Percentiles rank a stretch among this genome's conserved stretches.
phyloP scores from a whole-genome alignment of 1,140 invertebrate species.

The Gryllus bimaculatus region DNA sequence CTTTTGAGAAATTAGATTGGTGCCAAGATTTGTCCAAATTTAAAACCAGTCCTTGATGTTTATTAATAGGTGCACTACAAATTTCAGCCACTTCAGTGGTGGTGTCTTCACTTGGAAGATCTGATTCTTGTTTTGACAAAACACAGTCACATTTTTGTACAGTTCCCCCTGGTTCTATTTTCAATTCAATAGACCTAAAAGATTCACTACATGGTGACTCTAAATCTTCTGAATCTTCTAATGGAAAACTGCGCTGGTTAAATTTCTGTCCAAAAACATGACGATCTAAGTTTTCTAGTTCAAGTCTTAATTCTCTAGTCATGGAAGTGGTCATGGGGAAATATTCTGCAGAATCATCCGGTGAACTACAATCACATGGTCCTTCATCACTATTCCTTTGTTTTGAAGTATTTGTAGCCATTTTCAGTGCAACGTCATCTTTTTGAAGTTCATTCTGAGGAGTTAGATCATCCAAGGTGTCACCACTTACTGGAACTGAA shows the following conservation, averaged over 20 bases:
- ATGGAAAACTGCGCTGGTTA: constrained; percentile 12
- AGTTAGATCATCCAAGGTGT: background rate
- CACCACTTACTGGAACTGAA: background rate
- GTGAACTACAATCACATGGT: constrained; percentile 36
- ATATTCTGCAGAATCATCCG: constrained; percentile 69
- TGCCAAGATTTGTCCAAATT: constrained; percentile 18
- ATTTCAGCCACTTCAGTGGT: constrained; percentile 19
- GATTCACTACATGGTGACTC: constrained; percentile 22
- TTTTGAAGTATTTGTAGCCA: background rate
- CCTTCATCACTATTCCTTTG: background rate
- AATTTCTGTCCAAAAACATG: constrained; percentile 52
- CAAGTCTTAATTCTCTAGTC: constrained; percentile 66
- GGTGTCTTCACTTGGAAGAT: constrained; percentile 25
- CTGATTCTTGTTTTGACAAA: constrained; percentile 33
- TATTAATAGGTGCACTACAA: constrained; percentile 11
- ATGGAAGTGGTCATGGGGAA: constrained; percentile 78
- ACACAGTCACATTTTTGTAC: constrained; percentile 33
- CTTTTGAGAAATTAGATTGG: background rate
- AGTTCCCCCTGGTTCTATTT: background rate
- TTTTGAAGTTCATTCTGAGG: background rate
- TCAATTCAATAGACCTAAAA: constrained; percentile 13
- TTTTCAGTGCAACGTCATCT: background rate
- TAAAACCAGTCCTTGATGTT: constrained; percentile 2
- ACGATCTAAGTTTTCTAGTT: constrained; percentile 69
- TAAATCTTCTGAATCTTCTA: constrained; percentile 20